Evolutionary conservation across 2,797 vertebrate species (phyloP), one percentile per base, ranked within the genome.

Genomic region (Salarias fasciatus): DNA sequence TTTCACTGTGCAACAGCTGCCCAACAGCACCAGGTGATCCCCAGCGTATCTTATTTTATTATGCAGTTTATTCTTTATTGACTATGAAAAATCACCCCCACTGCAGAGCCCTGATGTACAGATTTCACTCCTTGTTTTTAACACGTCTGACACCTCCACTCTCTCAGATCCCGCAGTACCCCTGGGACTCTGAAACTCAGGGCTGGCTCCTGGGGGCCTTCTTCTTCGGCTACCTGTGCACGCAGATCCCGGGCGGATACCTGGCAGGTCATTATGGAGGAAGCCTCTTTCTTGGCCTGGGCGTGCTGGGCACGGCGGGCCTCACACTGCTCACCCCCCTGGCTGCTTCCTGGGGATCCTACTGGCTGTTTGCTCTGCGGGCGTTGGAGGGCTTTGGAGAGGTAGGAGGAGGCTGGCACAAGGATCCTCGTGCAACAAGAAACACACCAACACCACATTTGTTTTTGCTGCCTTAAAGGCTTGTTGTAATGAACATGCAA

Each of bases 211-310:
- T 94, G 18, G 93, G 95, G 3, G 93, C 94, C 24, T 95, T 96
- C 86, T 95, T 93, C 83, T 95, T 95, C 0, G 95, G 95, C 11
- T 95, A 96, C 59, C 63, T 96, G 61, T 72, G 87, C 65, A 96
- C 94, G 0, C 93, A 96, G 88, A 91, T 94, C 30, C 93, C 92
- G 0, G 95, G 95, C 0, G 94, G 95, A 0, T 96, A 96, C 74
- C 83, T 95, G 69, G 80, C 95, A 0, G 95, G 92, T 9, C 92
- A 88, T 43, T 89, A 92, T 0, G 94, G 94, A 1, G 95, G 95
- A 0, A 94, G 68, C 0, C 4, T 84, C 0, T 91, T 95, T 62
- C 75, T 96, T n/a, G 95, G 95, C 4, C 40, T 88, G 0, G 94
- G 95, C 0, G 90, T 96, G 51, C 82, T 95, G 50, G 45, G 88